Conservation (phyloP, 2,797 vertebrate genomes). For the Pempheris klunzingeri region DNA sequence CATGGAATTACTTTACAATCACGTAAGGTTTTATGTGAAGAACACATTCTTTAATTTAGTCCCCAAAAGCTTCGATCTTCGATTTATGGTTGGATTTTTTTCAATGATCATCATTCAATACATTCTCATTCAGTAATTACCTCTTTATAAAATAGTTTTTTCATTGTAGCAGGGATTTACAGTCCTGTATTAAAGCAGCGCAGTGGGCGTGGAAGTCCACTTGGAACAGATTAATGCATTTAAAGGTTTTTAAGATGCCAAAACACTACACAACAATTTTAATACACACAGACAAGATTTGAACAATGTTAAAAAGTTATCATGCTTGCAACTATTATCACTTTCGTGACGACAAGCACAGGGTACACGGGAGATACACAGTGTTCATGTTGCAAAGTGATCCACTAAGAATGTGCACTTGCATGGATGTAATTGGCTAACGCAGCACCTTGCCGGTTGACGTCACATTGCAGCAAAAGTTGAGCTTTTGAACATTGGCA, state of each 20-base stretch:
- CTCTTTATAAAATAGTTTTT: neutral
- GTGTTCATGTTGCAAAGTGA: neutral
- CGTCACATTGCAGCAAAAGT: no score
- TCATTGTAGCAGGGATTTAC: neutral
- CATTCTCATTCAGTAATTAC: neutral
- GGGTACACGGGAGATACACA: neutral
- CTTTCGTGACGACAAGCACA: no score
- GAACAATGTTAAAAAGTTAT: no score
- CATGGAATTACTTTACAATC: neutral
- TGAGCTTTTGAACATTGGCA: no score
- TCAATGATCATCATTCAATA: neutral
- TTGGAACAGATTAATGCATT: neutral
- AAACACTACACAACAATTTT: neutral
- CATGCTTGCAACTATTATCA: no score
- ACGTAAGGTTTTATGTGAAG: neutral
- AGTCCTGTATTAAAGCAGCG: neutral
- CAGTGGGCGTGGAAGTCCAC: neutral
- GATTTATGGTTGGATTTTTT: neutral
- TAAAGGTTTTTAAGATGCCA: neutral
- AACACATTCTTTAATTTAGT: neutral
- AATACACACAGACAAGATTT: no score
- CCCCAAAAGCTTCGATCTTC: neutral
- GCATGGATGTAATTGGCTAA: neutral
- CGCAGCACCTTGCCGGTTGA: no score
- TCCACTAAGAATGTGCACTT: neutral